Evolutionary conservation across 2,888 invertebrate species (phyloP).

Genomic region (Gandaritis pyraliata): DNA sequence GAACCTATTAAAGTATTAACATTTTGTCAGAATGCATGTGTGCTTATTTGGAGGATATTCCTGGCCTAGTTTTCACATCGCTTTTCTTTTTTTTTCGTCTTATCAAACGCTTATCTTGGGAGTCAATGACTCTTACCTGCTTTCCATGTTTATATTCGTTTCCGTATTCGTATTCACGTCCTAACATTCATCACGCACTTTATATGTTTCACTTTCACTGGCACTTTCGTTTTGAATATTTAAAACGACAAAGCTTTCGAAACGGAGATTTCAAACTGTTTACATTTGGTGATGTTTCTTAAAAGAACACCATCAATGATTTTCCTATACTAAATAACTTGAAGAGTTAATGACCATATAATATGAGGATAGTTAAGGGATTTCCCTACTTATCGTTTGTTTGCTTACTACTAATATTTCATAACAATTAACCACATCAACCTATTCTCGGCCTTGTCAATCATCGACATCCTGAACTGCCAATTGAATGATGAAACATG

Average conservation of each 20-base stretch:
- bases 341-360: conserved; percentile 18
- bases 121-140: neutral
- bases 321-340: conserved; percentile 32
- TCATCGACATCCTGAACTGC: conserved; percentile 50
- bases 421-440: conserved; percentile 38
- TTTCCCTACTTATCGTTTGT: conserved; percentile 17
- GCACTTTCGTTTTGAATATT: conserved; percentile 66
- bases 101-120: neutral
- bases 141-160: conserved; percentile 7
- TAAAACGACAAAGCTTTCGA: conserved; percentile 60
- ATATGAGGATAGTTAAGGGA: conserved; percentile 6
- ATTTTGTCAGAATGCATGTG: no score
- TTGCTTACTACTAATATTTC: conserved; percentile 18
- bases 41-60: neutral
- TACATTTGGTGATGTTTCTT: conserved; percentile 2
- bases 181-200: conserved; percentile 54
- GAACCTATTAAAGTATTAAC: no score
- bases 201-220: conserved; percentile 70
- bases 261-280: conserved; percentile 24
- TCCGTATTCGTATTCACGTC: conserved; percentile 29
- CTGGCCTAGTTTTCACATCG: neutral
- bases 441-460: conserved; percentile 43
- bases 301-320: conserved; percentile 21
- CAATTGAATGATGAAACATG: conserved; percentile 56
- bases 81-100: neutral